phyloP scores from a whole-genome alignment of 2,888 invertebrate species.

The Napeogenes sylphis region DNA sequence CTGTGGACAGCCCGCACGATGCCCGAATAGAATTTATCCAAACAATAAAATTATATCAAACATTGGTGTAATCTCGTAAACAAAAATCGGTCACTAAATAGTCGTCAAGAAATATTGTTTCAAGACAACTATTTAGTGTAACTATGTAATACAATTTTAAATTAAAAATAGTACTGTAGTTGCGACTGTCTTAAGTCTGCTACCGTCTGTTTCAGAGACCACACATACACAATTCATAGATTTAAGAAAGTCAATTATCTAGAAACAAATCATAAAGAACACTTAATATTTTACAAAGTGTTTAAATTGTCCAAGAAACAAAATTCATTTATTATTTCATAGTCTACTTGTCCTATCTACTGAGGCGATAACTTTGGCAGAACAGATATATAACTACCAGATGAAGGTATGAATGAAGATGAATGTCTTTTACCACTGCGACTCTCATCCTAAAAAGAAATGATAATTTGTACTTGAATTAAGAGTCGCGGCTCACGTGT shows the following conservation, averaged over 20 bases:
- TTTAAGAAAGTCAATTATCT: conserved; percentile 59
- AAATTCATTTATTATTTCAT: conserved; percentile 70
- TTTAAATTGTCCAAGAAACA: conserved; percentile 49
- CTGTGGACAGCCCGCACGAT: conserved; percentile 34
- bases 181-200: neutral
- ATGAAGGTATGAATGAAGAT: conserved; percentile 46
- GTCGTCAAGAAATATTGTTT: conserved; percentile 25
- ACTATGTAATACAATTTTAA: neutral
- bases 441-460: conserved; percentile 64
- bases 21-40: conserved; percentile 41
- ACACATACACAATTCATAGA: conserved; percentile 59
- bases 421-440: conserved; percentile 60
- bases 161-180: neutral
- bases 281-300: conserved; percentile 34
- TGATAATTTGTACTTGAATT: conserved; percentile 72
- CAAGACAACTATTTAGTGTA: conserved; percentile 21
- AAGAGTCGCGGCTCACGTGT: conserved; percentile 46
- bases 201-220: conserved; percentile 46
- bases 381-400: conserved; percentile 44
- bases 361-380: conserved; percentile 53
- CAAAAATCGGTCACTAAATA: conserved; percentile 35
- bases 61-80: conserved; percentile 51
- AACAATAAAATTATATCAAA: conserved; percentile 62
- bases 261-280: conserved; percentile 53
- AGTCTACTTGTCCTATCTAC: conserved; percentile 50